Evolutionary conservation across 2,797 vertebrate genomes (phyloP).

Genomic region (Iguana delicatissima): DNA sequence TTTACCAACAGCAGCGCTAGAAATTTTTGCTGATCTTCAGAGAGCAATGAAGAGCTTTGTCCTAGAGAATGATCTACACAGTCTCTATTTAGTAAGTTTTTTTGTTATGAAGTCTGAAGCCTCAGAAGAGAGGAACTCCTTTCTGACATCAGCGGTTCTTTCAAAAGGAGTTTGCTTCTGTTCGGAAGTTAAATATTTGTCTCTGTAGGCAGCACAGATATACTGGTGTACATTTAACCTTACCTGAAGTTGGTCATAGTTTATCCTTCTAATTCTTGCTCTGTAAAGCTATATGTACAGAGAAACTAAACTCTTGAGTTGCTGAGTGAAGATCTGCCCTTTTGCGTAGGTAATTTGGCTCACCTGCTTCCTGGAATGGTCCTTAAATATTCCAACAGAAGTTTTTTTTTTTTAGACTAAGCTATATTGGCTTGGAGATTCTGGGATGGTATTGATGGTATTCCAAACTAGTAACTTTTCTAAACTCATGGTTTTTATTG

Average conservation of each 20-base stretch:
- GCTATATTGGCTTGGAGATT: not conserved
- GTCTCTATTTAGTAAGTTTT: constrained; percentile 91
- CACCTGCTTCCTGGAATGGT: not conserved
- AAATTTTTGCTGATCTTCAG: constrained; percentile 97
- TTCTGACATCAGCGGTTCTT: not conserved
- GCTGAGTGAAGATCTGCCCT: not conserved
- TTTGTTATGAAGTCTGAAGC: not conserved
- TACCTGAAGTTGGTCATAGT: not conserved
- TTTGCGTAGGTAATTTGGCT: not conserved
- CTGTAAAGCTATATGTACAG: not conserved
- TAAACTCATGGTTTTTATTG: too few species aligned
- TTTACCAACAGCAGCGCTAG: constrained; percentile 91
- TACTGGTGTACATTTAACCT: not conserved
- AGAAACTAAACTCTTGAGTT: not conserved
- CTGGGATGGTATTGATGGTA: not conserved
- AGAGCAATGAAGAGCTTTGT: constrained; percentile 98
- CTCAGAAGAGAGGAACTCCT: not conserved
- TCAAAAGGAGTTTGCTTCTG: not conserved
- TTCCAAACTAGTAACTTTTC: too few species aligned
- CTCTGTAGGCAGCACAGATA: not conserved
- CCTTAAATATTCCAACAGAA: not conserved
- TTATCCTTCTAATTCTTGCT: not conserved
- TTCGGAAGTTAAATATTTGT: not conserved
- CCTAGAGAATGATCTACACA: constrained; percentile 95
- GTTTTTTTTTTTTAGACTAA: not conserved